Evolutionary conservation across 2,113 vertebrate genomes (phyloP).

Genomic region (Seriola quinqueradiata): DNA sequence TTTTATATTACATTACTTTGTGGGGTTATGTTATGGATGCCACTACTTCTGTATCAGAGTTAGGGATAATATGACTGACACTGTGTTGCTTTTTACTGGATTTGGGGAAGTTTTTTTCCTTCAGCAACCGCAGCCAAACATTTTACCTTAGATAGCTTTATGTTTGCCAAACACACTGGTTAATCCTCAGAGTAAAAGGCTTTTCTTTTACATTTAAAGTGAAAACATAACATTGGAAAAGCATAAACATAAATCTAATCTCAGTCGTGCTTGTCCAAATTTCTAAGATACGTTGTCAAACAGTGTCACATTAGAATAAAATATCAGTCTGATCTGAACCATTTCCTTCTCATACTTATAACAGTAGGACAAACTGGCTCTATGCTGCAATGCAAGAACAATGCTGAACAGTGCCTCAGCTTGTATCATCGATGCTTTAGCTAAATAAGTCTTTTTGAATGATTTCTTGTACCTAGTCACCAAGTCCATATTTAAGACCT

Average conservation of each 20-base stretch:
- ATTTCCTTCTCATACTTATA: too few relatives aligned
- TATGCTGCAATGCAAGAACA: neutral
- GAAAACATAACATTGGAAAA: neutral
- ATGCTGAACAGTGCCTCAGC: neutral
- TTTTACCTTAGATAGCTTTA: neutral
- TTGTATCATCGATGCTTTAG: neutral
- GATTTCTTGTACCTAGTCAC: too few relatives aligned
- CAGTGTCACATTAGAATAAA: too few relatives aligned
- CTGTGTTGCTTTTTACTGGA: neutral
- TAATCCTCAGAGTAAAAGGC: neutral
- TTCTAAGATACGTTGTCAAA: neutral
- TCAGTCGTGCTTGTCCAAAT: neutral
- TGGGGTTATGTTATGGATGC: neutral
- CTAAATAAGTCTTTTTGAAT: neutral
- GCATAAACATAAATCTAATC: neutral
- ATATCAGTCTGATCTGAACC: too few relatives aligned
- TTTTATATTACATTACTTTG: neutral
- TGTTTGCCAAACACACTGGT: neutral
- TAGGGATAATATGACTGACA: neutral
- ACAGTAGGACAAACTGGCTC: too few relatives aligned
- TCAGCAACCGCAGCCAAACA: neutral
- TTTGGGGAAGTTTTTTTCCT: neutral
- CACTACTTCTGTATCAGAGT: neutral
- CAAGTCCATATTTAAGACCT: neutral
- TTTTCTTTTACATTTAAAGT: neutral